These are phyloP conservation scores for Abramis brama DNA, from an alignment of 2,113 vertebrate genomes.

Conservation along the genomic window DNA sequence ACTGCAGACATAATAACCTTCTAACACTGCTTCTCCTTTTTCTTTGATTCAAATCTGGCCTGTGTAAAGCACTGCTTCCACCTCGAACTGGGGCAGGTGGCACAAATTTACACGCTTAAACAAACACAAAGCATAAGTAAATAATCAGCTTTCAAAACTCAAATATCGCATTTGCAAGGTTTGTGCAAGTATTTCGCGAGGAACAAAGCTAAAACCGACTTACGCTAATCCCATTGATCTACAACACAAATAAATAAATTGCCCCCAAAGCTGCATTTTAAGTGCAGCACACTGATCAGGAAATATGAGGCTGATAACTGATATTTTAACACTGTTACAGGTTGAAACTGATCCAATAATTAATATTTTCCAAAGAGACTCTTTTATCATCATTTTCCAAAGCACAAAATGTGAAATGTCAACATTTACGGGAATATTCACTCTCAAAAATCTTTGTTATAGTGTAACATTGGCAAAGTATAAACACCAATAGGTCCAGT, in stretches of 20 bases:
- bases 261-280: neutral
- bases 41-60: slow-evolving; percentile 13
- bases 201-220: slow-evolving; percentile 7
- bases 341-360: neutral
- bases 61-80: neutral
- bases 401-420: neutral
- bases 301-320: neutral
- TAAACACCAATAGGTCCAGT: too few relatives aligned
- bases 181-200: neutral
- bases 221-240: slow-evolving; percentile 1
- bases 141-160: slow-evolving; percentile 38
- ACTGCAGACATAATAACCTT: slow-evolving; percentile 31
- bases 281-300: neutral
- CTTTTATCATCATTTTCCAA: neutral
- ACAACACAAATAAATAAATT: neutral
- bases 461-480: neutral
- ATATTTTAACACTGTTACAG: neutral
- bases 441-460: too few relatives aligned
- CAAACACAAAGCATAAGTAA: slow-evolving; percentile 31
- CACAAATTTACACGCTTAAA: slow-evolving; percentile 10
- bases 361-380: neutral
- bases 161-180: slow-evolving; percentile 24
- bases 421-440: neutral
- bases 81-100: too few relatives aligned
- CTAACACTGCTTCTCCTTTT: slow-evolving; percentile 5